Conservation (phyloP, 1,140 invertebrate genomes). For the Pygmarrhopalites habei region DNA sequence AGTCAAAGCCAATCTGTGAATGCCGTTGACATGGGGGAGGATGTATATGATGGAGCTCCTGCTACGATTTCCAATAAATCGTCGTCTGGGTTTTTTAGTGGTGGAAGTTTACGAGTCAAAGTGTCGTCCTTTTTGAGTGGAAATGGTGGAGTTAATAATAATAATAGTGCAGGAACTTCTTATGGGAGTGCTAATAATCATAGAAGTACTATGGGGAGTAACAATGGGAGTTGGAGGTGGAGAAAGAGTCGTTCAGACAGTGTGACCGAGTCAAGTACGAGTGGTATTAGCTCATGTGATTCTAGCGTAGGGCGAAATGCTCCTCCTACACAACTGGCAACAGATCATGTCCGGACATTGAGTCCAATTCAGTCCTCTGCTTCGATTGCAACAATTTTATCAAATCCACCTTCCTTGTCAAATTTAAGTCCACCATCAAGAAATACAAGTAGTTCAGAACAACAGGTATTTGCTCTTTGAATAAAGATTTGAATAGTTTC, state of each 20-base stretch:
- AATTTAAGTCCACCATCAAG: conserved; percentile 13
- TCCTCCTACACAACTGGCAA: too few relatives aligned
- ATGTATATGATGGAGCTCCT: not conserved
- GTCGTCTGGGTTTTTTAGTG: not conserved
- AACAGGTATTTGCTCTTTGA: conserved; percentile 11
- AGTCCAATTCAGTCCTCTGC: conserved; percentile 71
- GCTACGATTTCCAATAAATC: not conserved
- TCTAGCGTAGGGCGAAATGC: conserved; percentile 47
- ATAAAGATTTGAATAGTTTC: too few relatives aligned
- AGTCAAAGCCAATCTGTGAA: too few relatives aligned
- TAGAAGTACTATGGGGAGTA: conserved; percentile 28
- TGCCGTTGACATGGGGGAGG: not conserved
- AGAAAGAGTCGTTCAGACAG: conserved; percentile 44
- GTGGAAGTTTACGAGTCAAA: conserved; percentile 22
- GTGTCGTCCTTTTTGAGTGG: conserved; percentile 8
- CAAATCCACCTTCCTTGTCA: conserved; percentile 1
- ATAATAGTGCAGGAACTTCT: not conserved
- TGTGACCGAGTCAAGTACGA: conserved; percentile 67
- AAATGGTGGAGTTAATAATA: too few relatives aligned
- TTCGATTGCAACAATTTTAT: conserved; percentile 39
- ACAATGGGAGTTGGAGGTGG: conserved; percentile 29
- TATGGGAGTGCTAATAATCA: conserved; percentile 1
- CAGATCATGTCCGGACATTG: conserved; percentile 54
- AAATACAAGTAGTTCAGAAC: not conserved
- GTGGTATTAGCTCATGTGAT: conserved; percentile 68